Evolutionary conservation across 2,888 invertebrate species (phyloP), one percentile per base, ranked within the genome.

Genomic region (Drosophila vallismaia): DNA sequence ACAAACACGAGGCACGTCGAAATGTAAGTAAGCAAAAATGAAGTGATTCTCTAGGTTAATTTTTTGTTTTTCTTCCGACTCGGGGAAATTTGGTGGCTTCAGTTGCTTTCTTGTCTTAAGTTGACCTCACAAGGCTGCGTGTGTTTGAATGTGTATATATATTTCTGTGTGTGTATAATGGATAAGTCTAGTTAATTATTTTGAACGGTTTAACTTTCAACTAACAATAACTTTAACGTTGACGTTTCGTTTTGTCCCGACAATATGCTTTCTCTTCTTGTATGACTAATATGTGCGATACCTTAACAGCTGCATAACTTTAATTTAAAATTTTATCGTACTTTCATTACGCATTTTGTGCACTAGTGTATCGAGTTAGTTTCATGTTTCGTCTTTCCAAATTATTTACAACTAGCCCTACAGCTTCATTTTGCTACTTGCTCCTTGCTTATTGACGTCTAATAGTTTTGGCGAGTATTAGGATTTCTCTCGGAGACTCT

Each of bases 1-100:
- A 84, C 87, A 78, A 87, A 89, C 87, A 80, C 77, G 82, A 87
- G 89, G 87, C 89, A 87, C 87, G 72, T 87, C 71, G 79, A 88
- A 88, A 86, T 88, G 75, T 88, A 84, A 79, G 75, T 86, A 77
- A 85, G 82, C 78, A 76, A 76, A 76, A 80, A 45, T 68, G 60
- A 76, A 71, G 58, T 59, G 63, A 38, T 44, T 69, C 28, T 78
- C 26, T 64, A 64, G 45, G 74, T 71, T 71, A 42, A 46, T 72
- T 75, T 72, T 70, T 72, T 57, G 72, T 75, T 76, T 88, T 83
- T 56, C 71, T 84, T 84, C 88, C 82, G 64, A 76, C 64, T 78
- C 72, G 53, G 79, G 84, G 74, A 80, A 88, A 84, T 74, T 88
- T 83, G 83, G 88, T 83, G 82, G 82, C 82, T 88, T 82, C 67